Evolutionary conservation across 2,888 invertebrate species (phyloP), one percentile per base, ranked within the genome.

Genomic region (Drosophila sordidula): DNA sequence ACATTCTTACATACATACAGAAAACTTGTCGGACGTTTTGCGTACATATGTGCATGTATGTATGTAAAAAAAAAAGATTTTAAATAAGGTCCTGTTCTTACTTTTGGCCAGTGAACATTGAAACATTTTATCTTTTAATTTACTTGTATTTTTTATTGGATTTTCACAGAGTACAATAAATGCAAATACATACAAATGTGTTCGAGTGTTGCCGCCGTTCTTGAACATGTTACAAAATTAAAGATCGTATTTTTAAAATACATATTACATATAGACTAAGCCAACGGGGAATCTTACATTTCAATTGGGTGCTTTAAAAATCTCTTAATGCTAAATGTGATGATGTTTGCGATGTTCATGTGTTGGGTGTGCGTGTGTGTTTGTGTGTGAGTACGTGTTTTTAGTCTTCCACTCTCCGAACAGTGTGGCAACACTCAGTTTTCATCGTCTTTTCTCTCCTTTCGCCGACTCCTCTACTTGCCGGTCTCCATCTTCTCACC

Each of bases 401-500:
- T 52, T 63, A 71, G 71, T 68, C 72, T 75, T 75, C 39, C 38
- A 61, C 52, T 75, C 75, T 75, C 67, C 52, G 63, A 75, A 42
- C 58, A 56, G 68, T 38, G 47, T 41, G 26, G 64, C 55, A 54
- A 11, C 56, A 56, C 47, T 58, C n/a, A 11, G 62, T 18, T 58
- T 52, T 29, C 41, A 44, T 41, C 25, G n/a, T 42, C 59, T 22
- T n/a, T 6, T 32, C 34, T 44, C 8, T 11, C 18, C n/a, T 42
- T 12, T 18, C 39, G 5, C 6, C 18, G 42, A 3, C 4, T 34
- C n/a, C 59, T 63, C 9, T 76, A 73, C 34, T 74, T 79, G 44
- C 66, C 70, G 16, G 80, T 75, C 25, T 74, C 83, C 66, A 68
- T 78, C 51, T 68, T 72, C 18, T 76, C 63, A 8, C 50, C 62